Evolutionary conservation across 2,888 invertebrate species (phyloP).

Genomic region (Dascillus cervinus): DNA sequence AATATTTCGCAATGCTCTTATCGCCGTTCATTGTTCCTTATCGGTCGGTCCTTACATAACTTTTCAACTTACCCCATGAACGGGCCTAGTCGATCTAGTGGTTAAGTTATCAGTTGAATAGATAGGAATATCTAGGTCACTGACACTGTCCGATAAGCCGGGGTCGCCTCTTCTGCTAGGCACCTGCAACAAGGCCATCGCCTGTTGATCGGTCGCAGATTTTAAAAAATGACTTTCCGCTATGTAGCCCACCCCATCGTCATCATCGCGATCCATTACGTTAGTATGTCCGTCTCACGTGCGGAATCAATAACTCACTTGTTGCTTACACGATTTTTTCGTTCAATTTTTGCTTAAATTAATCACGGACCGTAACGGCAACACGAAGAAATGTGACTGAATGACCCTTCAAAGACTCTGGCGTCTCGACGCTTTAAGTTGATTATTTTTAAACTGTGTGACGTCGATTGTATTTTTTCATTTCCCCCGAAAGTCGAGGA

Average conservation of each 20-base stretch:
- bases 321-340: too few relatives aligned
- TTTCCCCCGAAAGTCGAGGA: too few relatives aligned
- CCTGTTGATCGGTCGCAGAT: conserved; percentile 34
- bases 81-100: conserved; percentile 25
- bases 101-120: conserved; percentile 40
- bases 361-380: conserved; percentile 6
- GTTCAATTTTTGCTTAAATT: too few relatives aligned
- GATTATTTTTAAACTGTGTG: conserved; percentile 11
- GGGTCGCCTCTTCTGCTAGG: conserved; percentile 39
- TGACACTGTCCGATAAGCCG: conserved; percentile 49
- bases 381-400: conserved; percentile 10
- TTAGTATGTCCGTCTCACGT: too few relatives aligned
- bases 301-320: too few relatives aligned
- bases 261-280: conserved; percentile 35
- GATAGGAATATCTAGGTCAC: conserved; percentile 51
- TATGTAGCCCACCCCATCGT: conserved; percentile 48
- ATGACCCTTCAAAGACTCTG: conserved; percentile 12
- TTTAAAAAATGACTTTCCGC: conserved; percentile 49
- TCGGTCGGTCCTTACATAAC: neutral
- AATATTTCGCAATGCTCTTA: conserved; percentile 4
- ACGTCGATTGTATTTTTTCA: conserved; percentile 8
- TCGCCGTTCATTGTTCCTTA: too few relatives aligned
- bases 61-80: neutral
- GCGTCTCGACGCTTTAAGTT: conserved; percentile 10
- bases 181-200: conserved; percentile 40